These are phyloP conservation scores for Ariolimax columbianus DNA, from an alignment of 2,888 invertebrate genomes.

Conservation along the genomic window DNA sequence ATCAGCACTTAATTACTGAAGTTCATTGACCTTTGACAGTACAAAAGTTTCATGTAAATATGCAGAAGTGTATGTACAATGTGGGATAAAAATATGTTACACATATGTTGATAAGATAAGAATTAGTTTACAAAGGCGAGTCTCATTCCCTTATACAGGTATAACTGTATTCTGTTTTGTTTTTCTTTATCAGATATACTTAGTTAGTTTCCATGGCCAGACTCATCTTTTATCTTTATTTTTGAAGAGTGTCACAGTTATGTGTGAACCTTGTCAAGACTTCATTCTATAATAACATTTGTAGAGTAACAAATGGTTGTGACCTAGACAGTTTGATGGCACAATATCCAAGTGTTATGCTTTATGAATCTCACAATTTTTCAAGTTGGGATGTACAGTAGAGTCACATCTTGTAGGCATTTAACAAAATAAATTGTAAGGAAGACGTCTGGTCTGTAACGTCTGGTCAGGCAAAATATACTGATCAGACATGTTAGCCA, in stretches of 20 bases:
- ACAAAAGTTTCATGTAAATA: neutral
- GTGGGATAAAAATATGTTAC: neutral
- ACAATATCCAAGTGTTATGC: neutral
- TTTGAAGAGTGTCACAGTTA: neutral
- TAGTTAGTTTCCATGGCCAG: neutral
- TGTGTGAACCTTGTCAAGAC: too few relatives aligned
- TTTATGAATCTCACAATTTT: too few relatives aligned
- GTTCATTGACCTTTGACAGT: neutral
- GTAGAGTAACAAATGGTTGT: neutral
- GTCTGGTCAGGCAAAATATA: too few relatives aligned
- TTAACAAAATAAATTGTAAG: too few relatives aligned
- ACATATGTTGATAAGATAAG: neutral
- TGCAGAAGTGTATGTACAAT: neutral
- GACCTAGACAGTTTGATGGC: neutral
- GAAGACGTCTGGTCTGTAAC: too few relatives aligned
- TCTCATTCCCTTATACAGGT: too few relatives aligned
- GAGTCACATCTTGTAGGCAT: too few relatives aligned
- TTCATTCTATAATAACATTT: neutral
- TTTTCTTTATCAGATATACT: neutral
- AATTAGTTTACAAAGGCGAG: neutral
- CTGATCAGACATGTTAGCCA: too few relatives aligned
- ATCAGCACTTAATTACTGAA: neutral
- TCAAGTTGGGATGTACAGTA: too few relatives aligned
- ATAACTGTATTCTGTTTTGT: neutral
- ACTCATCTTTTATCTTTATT: neutral